phyloP scores from a whole-genome alignment of 2,888 invertebrate genomes.

The Gastrophysa polygoni region DNA sequence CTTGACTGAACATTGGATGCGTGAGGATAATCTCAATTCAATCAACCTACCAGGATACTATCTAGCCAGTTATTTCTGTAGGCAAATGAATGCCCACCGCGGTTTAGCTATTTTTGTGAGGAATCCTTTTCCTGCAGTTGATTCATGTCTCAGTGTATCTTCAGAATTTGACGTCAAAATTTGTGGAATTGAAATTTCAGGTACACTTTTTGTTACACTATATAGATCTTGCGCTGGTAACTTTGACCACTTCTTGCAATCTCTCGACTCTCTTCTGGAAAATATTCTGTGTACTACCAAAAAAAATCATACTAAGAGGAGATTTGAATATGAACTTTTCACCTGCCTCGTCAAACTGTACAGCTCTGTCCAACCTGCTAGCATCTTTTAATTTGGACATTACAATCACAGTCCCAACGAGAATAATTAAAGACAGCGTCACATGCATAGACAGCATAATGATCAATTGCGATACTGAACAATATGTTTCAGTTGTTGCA shows the following conservation, averaged over 20 bases:
- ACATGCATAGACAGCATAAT: not conserved
- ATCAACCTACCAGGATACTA: not conserved
- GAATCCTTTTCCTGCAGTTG: not conserved
- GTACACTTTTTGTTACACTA: constrained; percentile 1
- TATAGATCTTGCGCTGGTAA: not conserved
- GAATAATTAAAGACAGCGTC: not conserved
- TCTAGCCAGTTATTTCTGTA: not conserved
- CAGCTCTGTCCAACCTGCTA: not conserved
- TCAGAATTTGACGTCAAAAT: not conserved
- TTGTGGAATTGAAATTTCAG: not conserved
- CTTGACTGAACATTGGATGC: not conserved
- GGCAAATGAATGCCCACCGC: not conserved
- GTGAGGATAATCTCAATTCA: not conserved
- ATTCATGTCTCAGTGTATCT: not conserved
- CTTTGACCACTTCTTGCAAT: not conserved
- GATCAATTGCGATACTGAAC: not conserved
- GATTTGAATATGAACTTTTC: not conserved
- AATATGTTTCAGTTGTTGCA: not conserved
- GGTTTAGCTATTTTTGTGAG: not conserved
- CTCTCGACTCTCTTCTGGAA: not conserved
- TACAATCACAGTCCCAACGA: not conserved
- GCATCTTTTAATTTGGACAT: not conserved
- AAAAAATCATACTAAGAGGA: constrained; percentile 28
- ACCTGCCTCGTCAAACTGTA: not conserved
- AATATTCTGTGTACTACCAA: not conserved